Evolutionary conservation across 1,140 invertebrate species (phyloP).

Genomic region (Panulirus ornatus): DNA sequence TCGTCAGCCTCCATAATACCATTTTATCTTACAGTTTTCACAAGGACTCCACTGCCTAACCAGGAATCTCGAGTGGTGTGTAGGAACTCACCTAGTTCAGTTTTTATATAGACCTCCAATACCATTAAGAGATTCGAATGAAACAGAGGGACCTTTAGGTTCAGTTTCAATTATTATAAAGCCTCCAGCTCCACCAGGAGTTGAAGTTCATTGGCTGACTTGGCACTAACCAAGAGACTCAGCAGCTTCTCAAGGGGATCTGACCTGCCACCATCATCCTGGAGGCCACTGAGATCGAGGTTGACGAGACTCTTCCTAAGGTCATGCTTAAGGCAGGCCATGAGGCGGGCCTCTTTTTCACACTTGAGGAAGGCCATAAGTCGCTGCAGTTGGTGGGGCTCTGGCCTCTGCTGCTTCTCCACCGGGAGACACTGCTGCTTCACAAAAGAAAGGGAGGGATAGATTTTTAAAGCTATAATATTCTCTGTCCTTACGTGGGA

Average conservation of each 20-base stretch:
- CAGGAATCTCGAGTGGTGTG: no score
- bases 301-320: slow-evolving; percentile 35
- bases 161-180: no score
- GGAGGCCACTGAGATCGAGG: slow-evolving; percentile 34
- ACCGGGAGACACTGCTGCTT: slow-evolving; percentile 48
- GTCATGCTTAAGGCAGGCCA: slow-evolving; percentile 60
- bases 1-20: no score
- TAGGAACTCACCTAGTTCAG: no score
- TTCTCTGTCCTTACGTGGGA: no score
- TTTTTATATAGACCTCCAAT: no score
- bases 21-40: no score
- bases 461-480: no score
- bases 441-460: background rate
- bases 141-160: no score
- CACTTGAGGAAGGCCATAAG: slow-evolving; percentile 54
- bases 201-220: slow-evolving; percentile 31
- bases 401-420: background rate
- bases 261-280: background rate
- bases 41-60: no score
- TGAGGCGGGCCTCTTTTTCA: slow-evolving; percentile 36
- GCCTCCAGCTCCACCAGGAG: no score
- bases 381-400: slow-evolving; percentile 31
- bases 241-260: slow-evolving; percentile 11
- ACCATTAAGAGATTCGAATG: no score
- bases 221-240: slow-evolving; percentile 2